phyloP scores from a whole-genome alignment of 1,140 invertebrate genomes.

The Leptinotarsa lineolata region DNA sequence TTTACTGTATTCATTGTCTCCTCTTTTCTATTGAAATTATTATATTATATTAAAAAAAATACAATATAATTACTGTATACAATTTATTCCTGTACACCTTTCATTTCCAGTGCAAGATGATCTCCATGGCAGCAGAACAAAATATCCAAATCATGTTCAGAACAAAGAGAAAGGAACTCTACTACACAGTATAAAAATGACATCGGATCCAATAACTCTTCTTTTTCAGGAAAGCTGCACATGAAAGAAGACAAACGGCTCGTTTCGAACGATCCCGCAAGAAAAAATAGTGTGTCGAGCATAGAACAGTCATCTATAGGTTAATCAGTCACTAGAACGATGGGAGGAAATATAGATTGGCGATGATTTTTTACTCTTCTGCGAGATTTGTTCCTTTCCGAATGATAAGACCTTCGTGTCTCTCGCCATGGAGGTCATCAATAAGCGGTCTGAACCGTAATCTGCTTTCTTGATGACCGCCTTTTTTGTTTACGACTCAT shows the following conservation, averaged over 20 bases:
- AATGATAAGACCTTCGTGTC: slow-evolving; percentile 55
- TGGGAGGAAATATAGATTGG: slow-evolving; percentile 52
- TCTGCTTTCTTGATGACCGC: slow-evolving; percentile 50
- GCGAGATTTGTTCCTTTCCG: slow-evolving; percentile 49
- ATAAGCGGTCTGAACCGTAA: slow-evolving; percentile 51
- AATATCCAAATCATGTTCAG: too few relatives aligned
- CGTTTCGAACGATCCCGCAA: slow-evolving; percentile 32
- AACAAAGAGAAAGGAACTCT: too few relatives aligned
- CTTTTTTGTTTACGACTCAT: slow-evolving; percentile 52
- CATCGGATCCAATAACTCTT: background rate
- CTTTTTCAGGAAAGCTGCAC: slow-evolving; percentile 23
- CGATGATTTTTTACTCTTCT: slow-evolving; percentile 50
- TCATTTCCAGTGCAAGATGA: too few relatives aligned
- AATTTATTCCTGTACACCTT: too few relatives aligned
- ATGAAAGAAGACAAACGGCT: slow-evolving; percentile 32
- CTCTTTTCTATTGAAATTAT: too few relatives aligned
- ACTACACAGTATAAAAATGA: too few relatives aligned
- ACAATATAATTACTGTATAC: too few relatives aligned
- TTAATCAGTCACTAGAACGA: slow-evolving; percentile 52
- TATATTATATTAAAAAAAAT: too few relatives aligned
- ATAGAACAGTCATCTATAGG: slow-evolving; percentile 52
- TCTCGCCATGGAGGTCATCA: slow-evolving; percentile 53
- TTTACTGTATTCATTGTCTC: too few relatives aligned
- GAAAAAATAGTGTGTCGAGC: slow-evolving; percentile 50
- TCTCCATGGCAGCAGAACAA: too few relatives aligned